phyloP scores from a whole-genome alignment of 2,888 invertebrate species.

The Chloromyia formosa region DNA sequence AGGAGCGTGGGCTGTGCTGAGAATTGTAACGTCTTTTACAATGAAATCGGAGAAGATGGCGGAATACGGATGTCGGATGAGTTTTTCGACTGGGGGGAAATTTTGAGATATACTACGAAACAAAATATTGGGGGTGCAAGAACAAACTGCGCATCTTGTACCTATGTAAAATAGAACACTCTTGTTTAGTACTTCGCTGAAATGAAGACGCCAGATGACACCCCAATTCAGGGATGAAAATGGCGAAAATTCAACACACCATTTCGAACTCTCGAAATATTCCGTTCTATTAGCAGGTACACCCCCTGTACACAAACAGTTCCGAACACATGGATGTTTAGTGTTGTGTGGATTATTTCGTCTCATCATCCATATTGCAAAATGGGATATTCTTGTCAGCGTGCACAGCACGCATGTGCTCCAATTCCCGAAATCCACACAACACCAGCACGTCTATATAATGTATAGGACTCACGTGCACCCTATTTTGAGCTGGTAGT shows the following conservation, averaged over 20 bases:
- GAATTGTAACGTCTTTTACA: neutral
- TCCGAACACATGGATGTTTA: neutral
- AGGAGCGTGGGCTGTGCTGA: neutral
- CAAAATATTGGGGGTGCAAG: neutral
- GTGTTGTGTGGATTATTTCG: conserved; percentile 44
- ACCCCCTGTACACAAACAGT: too few relatives aligned
- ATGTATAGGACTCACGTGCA: conserved; percentile 36
- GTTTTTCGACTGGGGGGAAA: neutral
- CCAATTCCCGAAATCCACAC: conserved; percentile 27
- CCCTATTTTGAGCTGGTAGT: conserved; percentile 19
- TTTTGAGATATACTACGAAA: neutral
- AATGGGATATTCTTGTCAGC: conserved; percentile 49
- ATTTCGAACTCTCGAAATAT: too few relatives aligned
- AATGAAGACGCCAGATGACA: too few relatives aligned
- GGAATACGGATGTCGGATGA: conserved; percentile 26
- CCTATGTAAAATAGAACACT: neutral
- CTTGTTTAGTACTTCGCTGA: neutral
- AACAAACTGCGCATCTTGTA: conserved; percentile 14
- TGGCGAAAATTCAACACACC: too few relatives aligned
- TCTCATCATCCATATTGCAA: conserved; percentile 49
- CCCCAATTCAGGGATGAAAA: too few relatives aligned
- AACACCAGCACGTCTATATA: conserved; percentile 30
- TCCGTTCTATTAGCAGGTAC: too few relatives aligned
- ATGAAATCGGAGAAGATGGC: conserved; percentile 29
- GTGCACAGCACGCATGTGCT: conserved; percentile 49